Evolutionary conservation across 1,140 invertebrate genomes (phyloP), one percentile per base, ranked within the genome.

Genomic region (Schlechtendalia chinensis): DNA sequence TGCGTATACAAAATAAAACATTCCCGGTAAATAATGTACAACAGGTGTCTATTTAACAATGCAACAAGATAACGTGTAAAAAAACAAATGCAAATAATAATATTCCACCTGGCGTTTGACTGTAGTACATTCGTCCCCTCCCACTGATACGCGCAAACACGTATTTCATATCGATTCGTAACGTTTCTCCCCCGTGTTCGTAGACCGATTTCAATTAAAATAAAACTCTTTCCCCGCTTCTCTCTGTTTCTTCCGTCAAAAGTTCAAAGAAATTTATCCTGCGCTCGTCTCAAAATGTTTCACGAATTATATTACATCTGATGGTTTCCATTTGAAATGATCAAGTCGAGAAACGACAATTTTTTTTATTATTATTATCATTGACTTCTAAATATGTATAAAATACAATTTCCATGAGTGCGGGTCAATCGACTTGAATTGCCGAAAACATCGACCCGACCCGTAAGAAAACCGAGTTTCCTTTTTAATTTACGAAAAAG

Each of bases 401-500:
- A 50, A 39, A 39, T 39, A 50, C 14, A 11, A 50, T 50, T 50
- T 50, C 12, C 8, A 16, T 32, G 16, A 11, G 1, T 32, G 61
- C 19, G 59, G 24, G 6, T 63, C 19, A 39, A 65, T 65, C 29
- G n/a, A 67, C 19, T 67, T 17, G 5, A 67, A 11, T 67, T 67
- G 19, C 11, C 12, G 1, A 39, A 45, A 39, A n/a, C 19, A 39
- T 39, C 63, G 11, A 67, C 1, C 8, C 3, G 19, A 53, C 22
- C 8, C 22, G 1, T 50, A 24, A 53, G 24, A 53, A 71, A 71
- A 50, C 67, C 2, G 22, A 4, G 45, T 19, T 53, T 27, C 53
- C 24, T 22, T 71, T 69, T 71, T 50, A 71, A 71, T 71, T 71
- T 71, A 71, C 67, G 8, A 53, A 71, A 71, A 71, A 71, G 67